These are phyloP conservation scores for Phytoseiulus persimilis DNA, from an alignment of 2,888 invertebrate species.

Conservation along the genomic window DNA sequence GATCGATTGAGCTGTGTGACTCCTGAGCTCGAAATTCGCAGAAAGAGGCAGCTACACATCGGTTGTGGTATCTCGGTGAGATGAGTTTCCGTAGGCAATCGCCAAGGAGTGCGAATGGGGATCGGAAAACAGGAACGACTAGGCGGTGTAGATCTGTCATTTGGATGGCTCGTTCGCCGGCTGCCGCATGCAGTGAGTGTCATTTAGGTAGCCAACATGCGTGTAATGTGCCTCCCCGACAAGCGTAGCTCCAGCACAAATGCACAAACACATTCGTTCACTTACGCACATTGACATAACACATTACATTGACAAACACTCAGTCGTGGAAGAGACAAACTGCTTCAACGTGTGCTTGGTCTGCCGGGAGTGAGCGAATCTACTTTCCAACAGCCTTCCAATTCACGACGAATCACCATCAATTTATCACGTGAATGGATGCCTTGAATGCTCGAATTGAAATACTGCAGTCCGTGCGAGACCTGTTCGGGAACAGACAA, in stretches of 20 bases:
- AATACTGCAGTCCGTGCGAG: not conserved
- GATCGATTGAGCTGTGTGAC: no score
- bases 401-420: not conserved
- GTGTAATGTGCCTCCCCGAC: not conserved
- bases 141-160: not conserved
- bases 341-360: not conserved
- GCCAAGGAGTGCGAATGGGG: not conserved
- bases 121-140: not conserved
- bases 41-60: not conserved
- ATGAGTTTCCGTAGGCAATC: not conserved
- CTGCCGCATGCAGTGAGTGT: not conserved
- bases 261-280: not conserved
- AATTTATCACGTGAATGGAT: not conserved
- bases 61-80: not conserved
- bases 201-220: not conserved
- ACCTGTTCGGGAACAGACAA: no score
- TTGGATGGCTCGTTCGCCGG: not conserved
- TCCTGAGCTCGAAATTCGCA: no score
- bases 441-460: not conserved
- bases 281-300: not conserved
- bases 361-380: not conserved
- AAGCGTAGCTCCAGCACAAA: not conserved
- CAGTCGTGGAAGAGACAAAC: not conserved
- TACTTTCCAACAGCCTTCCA: not conserved
- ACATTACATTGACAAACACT: slow-evolving; percentile 5